Conservation (phyloP, 2,888 invertebrate species). For the Toxonevra muliebris region DNA sequence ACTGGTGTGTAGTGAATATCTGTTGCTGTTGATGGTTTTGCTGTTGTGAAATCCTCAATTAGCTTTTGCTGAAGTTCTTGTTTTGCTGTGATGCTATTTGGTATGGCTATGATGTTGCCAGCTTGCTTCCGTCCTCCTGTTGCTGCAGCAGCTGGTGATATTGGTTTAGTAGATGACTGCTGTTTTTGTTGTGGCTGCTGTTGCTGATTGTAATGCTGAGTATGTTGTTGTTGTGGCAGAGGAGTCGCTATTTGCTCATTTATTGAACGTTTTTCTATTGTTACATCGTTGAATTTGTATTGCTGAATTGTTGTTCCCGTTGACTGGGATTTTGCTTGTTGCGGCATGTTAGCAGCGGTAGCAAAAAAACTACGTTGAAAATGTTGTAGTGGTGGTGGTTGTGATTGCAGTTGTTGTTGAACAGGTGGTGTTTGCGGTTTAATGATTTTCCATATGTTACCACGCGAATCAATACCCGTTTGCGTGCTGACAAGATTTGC, state of each 20-base stretch:
- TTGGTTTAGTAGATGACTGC: conserved; percentile 20
- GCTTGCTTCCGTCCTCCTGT: conserved; percentile 38
- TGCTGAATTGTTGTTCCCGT: conserved; percentile 22
- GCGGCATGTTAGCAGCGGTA: conserved; percentile 18
- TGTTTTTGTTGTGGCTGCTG: conserved; percentile 22
- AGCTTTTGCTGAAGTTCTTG: conserved; percentile 17
- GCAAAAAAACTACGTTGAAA: conserved; percentile 15
- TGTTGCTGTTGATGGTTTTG: conserved; percentile 15
- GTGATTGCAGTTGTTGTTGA: conserved; percentile 23
- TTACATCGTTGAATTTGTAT: conserved; percentile 17
- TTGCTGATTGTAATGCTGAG: conserved; percentile 22
- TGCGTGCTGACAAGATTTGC: conserved; percentile 43
- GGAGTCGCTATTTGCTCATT: conserved; percentile 1
- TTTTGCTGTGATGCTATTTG: conserved; percentile 30
- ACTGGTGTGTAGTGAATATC: conserved; percentile 16
- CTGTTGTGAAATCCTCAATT: neutral
- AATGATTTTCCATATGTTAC: conserved; percentile 53
- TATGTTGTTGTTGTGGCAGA: conserved; percentile 26
- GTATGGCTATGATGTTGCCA: conserved; percentile 37
- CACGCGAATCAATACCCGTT: conserved; percentile 51
- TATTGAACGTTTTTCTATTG: conserved; percentile 22
- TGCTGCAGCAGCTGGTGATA: conserved; percentile 40
- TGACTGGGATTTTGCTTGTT: conserved; percentile 23
- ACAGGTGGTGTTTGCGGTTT: conserved; percentile 2
- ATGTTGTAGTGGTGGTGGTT: conserved; percentile 17